These are phyloP conservation scores for Potorous gilbertii DNA, from an alignment of 2,797 vertebrate genomes.

Conservation along the genomic window DNA sequence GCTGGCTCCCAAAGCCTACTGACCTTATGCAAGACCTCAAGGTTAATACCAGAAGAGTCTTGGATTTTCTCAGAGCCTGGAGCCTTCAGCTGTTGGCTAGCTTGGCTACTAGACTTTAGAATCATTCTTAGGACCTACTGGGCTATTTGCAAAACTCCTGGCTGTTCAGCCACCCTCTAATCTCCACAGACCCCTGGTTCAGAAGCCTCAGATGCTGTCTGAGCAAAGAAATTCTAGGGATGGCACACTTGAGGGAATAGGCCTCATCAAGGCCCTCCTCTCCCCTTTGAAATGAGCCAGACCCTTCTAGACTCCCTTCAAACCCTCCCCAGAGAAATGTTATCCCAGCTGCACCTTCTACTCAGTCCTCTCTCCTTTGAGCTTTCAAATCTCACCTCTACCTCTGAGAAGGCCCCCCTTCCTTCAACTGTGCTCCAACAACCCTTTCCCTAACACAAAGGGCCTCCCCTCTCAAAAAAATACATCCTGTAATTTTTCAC, in stretches of 20 bases:
- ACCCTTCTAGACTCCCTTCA: background rate
- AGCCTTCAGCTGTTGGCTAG: background rate
- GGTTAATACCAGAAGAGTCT: background rate
- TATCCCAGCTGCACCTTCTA: background rate
- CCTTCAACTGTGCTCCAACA: background rate
- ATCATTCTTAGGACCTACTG: background rate
- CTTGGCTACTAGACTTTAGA: background rate
- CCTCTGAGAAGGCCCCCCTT: background rate
- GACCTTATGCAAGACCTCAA: background rate
- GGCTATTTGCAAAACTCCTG: background rate
- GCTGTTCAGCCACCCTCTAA: background rate
- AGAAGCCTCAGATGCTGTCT: background rate
- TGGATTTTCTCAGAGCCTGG: background rate
- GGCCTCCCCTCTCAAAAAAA: background rate
- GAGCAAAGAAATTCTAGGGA: background rate
- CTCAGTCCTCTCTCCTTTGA: background rate
- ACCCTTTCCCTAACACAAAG: constrained; percentile 9
- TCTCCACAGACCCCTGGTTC: background rate
- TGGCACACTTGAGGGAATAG: background rate
- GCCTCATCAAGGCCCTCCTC: background rate
- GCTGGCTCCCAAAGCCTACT: background rate
- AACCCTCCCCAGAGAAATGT: background rate
- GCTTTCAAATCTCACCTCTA: background rate
- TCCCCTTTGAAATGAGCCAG: background rate
- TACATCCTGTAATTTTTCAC: background rate